phyloP scores from a whole-genome alignment of 2,797 vertebrate species.

The Lutjanus campechanus region DNA sequence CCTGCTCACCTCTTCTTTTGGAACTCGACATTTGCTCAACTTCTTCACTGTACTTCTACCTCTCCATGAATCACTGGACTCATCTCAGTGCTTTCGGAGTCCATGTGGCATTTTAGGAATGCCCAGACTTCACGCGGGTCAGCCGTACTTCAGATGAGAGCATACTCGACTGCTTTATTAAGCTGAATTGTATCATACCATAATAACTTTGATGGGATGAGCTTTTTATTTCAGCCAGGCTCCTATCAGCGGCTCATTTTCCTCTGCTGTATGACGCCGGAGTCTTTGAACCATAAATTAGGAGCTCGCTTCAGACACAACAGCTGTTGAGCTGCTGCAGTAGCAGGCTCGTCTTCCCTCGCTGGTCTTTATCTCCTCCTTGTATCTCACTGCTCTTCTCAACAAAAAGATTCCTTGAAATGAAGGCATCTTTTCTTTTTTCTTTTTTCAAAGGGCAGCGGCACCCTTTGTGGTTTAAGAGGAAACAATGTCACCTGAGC shows the following conservation, averaged over 20 bases:
- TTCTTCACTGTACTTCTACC: background rate
- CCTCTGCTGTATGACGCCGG: conserved; percentile 58
- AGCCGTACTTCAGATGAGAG: conserved; percentile 50
- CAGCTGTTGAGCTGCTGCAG: conserved; percentile 70
- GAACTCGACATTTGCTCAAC: conserved; percentile 30
- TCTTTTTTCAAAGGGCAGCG: no score
- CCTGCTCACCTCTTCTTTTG: conserved; percentile 4
- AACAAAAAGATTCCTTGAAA: conserved; percentile 51
- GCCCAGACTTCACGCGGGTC: conserved; percentile 57
- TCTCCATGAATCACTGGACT: conserved; percentile 39
- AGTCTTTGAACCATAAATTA: conserved; percentile 78
- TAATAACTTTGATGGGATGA: conserved; percentile 71
- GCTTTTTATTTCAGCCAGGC: conserved; percentile 56
- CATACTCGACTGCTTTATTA: conserved; percentile 67
- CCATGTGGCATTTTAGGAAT: conserved; percentile 71
- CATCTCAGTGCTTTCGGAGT: conserved; percentile 31
- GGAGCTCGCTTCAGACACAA: conserved; percentile 71
- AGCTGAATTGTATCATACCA: conserved; percentile 59
- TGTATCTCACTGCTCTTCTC: conserved; percentile 34
- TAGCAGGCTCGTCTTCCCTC: conserved; percentile 41
- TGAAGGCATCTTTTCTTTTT: conserved; percentile 30
- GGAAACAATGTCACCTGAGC: conserved; percentile 32
- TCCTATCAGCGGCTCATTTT: conserved; percentile 72
- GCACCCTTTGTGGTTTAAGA: conserved; percentile 9
- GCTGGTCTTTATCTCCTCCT: conserved; percentile 61